Conservation (phyloP, 1,140 invertebrate genomes). For the Drosophila pallidifrons region DNA sequence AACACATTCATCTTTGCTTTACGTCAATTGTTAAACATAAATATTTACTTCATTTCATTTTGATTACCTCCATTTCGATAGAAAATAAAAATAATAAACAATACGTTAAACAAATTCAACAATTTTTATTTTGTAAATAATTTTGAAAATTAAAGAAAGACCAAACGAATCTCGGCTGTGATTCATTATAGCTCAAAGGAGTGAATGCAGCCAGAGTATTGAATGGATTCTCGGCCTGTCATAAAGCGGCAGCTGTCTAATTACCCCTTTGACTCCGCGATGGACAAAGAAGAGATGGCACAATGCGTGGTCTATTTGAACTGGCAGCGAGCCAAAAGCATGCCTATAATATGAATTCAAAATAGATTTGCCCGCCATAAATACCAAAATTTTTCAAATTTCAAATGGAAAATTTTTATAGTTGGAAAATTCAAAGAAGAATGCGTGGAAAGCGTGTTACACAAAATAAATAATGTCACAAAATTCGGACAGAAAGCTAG, state of each 20-base stretch:
- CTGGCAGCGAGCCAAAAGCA: constrained; percentile 68
- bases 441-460: constrained; percentile 61
- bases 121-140: constrained; percentile 60
- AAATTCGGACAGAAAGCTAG: constrained; percentile 22
- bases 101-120: constrained; percentile 55
- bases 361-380: constrained; percentile 73
- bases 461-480: constrained; percentile 61
- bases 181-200: constrained; percentile 52
- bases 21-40: constrained; percentile 46
- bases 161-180: constrained; percentile 24
- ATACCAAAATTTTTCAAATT: constrained; percentile 51
- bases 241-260: constrained; percentile 63
- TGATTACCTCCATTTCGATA: constrained; percentile 67
- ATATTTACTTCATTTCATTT: constrained; percentile 62
- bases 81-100: constrained; percentile 69
- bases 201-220: constrained; percentile 56
- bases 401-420: constrained; percentile 65
- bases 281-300: constrained; percentile 31
- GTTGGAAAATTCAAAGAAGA: constrained; percentile 24
- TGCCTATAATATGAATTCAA: constrained; percentile 59
- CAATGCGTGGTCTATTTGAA: constrained; percentile 62
- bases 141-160: constrained; percentile 51
- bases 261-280: constrained; percentile 2
- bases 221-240: constrained; percentile 36
- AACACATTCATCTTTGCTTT: constrained; percentile 41